These are phyloP conservation scores for Gobio occitaniae DNA, from an alignment of 2,797 vertebrate genomes.

Conservation along the genomic window DNA sequence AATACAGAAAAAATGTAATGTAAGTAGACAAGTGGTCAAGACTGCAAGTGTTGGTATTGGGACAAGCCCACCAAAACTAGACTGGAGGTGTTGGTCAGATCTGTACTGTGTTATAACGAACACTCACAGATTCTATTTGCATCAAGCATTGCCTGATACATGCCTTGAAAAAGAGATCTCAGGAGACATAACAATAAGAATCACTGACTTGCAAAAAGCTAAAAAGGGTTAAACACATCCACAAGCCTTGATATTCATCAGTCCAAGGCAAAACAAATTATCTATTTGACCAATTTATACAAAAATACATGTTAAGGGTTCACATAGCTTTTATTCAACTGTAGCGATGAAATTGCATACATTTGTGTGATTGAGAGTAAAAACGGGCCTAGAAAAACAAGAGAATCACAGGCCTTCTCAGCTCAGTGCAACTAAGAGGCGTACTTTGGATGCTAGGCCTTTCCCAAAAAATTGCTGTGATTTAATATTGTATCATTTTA, in stretches of 20 bases:
- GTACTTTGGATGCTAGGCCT: conserved; percentile 61
- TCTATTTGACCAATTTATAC: conserved; percentile 12
- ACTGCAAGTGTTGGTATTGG: not conserved
- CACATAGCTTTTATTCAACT: conserved; percentile 3
- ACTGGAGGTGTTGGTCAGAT: not conserved
- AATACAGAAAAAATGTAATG: not conserved
- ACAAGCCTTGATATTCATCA: not conserved
- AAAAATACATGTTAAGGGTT: not conserved
- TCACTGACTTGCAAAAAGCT: not conserved
- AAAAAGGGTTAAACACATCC: not conserved
- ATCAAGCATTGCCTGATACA: not conserved
- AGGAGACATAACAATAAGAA: not conserved
- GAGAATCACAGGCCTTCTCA: conserved; percentile 2
- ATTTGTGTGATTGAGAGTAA: conserved; percentile 31
- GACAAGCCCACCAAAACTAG: not conserved
- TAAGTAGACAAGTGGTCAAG: not conserved
- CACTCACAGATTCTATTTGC: not conserved
- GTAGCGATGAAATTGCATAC: not conserved
- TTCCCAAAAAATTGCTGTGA: conserved; percentile 59
- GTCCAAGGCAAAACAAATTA: not conserved
- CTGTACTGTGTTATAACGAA: not conserved
- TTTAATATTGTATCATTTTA: conserved; percentile 70
- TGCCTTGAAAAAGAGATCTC: not conserved
- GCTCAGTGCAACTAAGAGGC: conserved; percentile 56
- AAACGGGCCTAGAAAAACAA: conserved; percentile 43